Evolutionary conservation across 2,797 vertebrate genomes (phyloP).

Genomic region (Pangasius djambal): DNA sequence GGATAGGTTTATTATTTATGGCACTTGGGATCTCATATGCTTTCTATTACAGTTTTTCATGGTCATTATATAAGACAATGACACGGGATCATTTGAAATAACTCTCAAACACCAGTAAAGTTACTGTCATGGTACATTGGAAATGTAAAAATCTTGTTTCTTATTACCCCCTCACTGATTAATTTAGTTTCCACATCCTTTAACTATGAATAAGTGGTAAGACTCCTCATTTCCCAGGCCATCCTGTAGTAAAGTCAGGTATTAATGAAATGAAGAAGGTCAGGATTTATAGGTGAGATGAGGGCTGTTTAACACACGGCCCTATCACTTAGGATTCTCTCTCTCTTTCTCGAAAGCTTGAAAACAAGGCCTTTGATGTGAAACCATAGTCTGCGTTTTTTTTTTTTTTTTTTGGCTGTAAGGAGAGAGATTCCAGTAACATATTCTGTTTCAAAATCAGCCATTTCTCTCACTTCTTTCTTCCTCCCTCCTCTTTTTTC

Average conservation of each 20-base stretch:
- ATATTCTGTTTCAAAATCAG: background rate
- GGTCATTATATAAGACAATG: background rate
- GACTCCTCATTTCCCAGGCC: conserved; percentile 39
- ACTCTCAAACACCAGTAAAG: background rate
- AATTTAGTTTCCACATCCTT: conserved; percentile 66
- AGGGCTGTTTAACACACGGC: background rate
- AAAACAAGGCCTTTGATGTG: background rate
- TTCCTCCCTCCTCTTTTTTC: background rate
- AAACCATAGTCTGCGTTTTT: background rate
- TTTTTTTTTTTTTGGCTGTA: background rate
- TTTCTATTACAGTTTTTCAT: conserved; percentile 12
- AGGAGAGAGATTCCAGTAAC: background rate
- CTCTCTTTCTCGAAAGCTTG: background rate
- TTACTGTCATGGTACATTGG: background rate
- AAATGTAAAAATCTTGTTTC: background rate
- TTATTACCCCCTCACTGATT: conserved; percentile 62
- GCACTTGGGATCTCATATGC: background rate
- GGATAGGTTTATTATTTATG: conserved; percentile 31
- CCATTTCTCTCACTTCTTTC: background rate
- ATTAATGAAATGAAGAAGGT: conserved; percentile 63
- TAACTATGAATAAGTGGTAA: conserved; percentile 58
- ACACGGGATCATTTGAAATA: background rate
- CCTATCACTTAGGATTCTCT: background rate
- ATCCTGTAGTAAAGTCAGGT: conserved; percentile 52
- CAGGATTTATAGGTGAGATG: conserved; percentile 17